Base-by-base conservation (phyloP, 1,140 invertebrate species). In the Riptortus pedestris region DNA sequence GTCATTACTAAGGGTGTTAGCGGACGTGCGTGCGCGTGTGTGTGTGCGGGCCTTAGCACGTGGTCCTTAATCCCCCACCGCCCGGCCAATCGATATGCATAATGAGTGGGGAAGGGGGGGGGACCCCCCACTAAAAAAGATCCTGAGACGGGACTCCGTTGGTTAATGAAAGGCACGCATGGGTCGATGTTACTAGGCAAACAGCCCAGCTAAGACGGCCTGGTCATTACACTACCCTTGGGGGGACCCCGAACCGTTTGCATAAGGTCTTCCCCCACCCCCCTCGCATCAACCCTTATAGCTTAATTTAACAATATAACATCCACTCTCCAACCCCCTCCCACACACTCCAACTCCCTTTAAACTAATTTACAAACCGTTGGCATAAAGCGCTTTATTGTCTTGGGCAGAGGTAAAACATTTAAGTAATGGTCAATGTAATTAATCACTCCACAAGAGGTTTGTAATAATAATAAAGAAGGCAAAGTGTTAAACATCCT, bases 161-260 rank as follows among this genome's bases (percentile, higher is more conserved):
- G 52, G 57, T 24, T 33, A 38, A 59, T 59, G 57, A 38, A 38
- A 59, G 57, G 48, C 48, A n/a, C 48, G n/a, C 22, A 24, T 18
- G n/a, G 57, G 57, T 59, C 57, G 57, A 59, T 59, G 57, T 33
- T 59, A 59, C 57, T 59, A 59, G 33, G 57, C 57, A 59, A 59
- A 59, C 57, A 59, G 26, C 57, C 57, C 28, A 11, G 27, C 57
- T 33, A 59, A 59, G 57, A 59, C 57, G 57, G 52, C 48, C 28
- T 59, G 57, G 57, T 59, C 57, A 59, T 59, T 59, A 59, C 57
- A 20, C 20, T 24, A 1, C 18, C 51, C 24, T 1, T 4, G 51
- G 5, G 5, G 31, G 31, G 14, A 14, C 31, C 14, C 31, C 14
- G 5, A 14, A 5, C 5, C 5, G 31, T 38, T 38, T 38, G 31